A percentile compares a stretch with the other conserved stretches of the same genome.
phyloP scores from a whole-genome alignment of 2,797 vertebrate genomes.

The Spondyliosoma cantharus region DNA sequence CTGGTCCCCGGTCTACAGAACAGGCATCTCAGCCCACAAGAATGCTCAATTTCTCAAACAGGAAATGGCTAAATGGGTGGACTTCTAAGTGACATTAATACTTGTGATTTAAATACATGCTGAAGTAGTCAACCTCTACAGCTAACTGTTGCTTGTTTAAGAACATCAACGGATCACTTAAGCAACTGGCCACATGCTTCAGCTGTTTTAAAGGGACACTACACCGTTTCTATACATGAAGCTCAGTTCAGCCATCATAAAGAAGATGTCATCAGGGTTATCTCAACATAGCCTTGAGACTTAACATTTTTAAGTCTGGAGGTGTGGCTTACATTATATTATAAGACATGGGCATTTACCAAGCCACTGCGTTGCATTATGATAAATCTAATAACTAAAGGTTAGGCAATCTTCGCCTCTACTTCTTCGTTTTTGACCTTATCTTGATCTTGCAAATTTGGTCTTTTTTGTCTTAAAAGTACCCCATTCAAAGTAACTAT shows the following conservation, averaged over 20 bases:
- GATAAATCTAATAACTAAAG: neutral
- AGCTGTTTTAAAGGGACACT: constrained; percentile 4
- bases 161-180: neutral
- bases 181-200: neutral
- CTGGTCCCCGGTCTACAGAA: neutral
- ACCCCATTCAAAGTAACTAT: neutral
- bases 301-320: neutral
- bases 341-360: too few species aligned
- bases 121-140: neutral
- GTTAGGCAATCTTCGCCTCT: neutral
- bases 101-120: neutral
- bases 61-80: constrained; percentile 1
- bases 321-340: neutral
- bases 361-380: neutral
- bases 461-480: neutral
- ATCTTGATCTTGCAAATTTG: neutral
- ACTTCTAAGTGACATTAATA: constrained; percentile 16
- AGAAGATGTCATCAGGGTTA: neutral
- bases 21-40: constrained; percentile 6
- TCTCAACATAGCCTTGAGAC: neutral
- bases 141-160: constrained; percentile 1
- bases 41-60: constrained; percentile 7
- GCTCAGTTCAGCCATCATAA: neutral
- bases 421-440: neutral
- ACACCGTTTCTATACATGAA: neutral